phyloP scores from a whole-genome alignment of 2,113 vertebrate genomes.

The Nothoprocta pentlandii region DNA sequence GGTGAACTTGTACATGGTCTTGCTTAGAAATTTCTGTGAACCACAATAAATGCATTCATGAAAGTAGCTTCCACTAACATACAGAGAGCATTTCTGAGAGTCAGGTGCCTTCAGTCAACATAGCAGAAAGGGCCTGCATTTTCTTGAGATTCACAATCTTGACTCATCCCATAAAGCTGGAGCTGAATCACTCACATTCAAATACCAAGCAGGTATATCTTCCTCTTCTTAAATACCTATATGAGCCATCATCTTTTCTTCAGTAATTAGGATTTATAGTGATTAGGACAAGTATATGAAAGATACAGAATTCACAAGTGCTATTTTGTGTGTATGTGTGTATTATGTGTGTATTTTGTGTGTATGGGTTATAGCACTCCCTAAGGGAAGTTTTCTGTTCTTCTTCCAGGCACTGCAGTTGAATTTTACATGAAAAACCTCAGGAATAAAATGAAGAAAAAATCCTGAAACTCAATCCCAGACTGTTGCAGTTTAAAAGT shows the following conservation, averaged over 20 bases:
- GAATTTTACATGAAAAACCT: neutral
- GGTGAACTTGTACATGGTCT: rapidly evolving
- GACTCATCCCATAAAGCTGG: neutral
- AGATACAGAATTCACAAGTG: neutral
- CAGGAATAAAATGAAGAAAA: neutral
- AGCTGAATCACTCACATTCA: neutral
- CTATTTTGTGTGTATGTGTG: neutral
- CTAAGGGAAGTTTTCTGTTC: neutral
- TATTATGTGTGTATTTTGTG: neutral
- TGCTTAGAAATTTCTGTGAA: neutral
- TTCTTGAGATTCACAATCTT: neutral
- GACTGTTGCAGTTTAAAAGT: too few relatives aligned
- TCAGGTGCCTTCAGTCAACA: neutral
- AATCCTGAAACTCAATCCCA: neutral
- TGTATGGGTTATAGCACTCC: neutral
- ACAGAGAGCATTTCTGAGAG: neutral
- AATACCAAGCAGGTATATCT: neutral
- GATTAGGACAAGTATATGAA: neutral
- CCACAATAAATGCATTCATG: neutral
- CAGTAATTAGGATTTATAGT: neutral
- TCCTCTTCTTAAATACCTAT: neutral
- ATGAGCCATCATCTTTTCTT: neutral
- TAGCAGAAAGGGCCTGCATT: neutral
- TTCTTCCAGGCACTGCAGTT: neutral
- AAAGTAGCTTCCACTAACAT: neutral